Base-by-base conservation (phyloP, 2,888 invertebrate genomes). In the Macrosoma leucophasiata region DNA sequence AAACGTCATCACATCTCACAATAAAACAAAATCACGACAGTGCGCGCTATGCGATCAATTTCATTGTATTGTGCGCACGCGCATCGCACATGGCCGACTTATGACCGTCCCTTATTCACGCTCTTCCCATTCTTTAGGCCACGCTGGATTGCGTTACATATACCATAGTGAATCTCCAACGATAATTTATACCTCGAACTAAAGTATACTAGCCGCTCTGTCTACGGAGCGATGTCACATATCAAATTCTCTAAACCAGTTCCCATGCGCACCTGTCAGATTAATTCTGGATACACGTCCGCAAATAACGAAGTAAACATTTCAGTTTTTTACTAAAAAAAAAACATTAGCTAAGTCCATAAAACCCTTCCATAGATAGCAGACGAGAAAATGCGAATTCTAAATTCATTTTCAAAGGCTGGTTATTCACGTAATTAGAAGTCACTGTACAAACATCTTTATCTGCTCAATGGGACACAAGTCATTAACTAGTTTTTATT, bases 141-240 rank as follows among this genome's bases (percentile, higher is more conserved):
- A n/a, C 50, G 39, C 33, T 44, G 56, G 67, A 67, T 72, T 66
- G 62, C 66, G 62, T 71, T 72, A 65, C 69, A n/a, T n/a, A n/a
- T n/a, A 62, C 41, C 56, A 60, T 60, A 58, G 61, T 72, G 66
- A 67, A 69, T 67, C 68, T 70, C 56, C 62, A 57, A 59, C 55
- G 58, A 66, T 74, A 68, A 75, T 75, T 68, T 75, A 77, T 75
- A 63, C 61, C 50, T 65, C 63, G 62, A 70, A 76, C 76, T 75
- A 70, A 74, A 67, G 39, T 72, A 70, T 70, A 67, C 68, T 66
- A 73, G 70, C 60, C 74, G 58, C 67, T 63, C 62, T 58, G 74
- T 74, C 75, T 76, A 58, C 64, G 58, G 48, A 43, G 52, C 52
- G 59, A 60, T 66, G 72, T 70, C 72, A 70, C 73, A 70, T 72